Evolutionary conservation across 2,888 invertebrate species (phyloP).

Genomic region (Sarcophaga rosellei): DNA sequence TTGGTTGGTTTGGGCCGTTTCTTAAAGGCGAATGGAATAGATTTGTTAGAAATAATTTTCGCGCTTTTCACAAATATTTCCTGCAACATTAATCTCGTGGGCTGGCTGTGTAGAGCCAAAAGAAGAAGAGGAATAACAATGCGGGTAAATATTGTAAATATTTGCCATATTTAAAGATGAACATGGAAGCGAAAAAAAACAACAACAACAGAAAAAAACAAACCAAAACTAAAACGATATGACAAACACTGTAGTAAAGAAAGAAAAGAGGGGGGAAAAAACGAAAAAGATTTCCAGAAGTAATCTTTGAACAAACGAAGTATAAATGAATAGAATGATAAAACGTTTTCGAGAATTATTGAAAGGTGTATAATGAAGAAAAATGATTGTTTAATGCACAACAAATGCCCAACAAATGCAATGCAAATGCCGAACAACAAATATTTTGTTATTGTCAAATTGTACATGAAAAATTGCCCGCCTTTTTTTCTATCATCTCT

Average conservation of each 20-base stretch:
- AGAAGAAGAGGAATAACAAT: conserved; percentile 47
- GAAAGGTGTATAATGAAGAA: conserved; percentile 68
- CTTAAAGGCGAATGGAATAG: conserved; percentile 52
- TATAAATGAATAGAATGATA: conserved; percentile 60
- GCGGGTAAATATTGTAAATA: conserved; percentile 68
- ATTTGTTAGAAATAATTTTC: conserved; percentile 69
- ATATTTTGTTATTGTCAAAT: background rate
- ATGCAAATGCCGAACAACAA: conserved; percentile 30
- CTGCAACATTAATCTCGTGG: conserved; percentile 69
- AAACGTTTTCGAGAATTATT: conserved; percentile 62
- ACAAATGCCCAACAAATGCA: conserved; percentile 34
- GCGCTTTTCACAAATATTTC: conserved; percentile 69
- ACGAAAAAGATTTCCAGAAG: background rate
- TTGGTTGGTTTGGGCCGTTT: conserved; percentile 19
- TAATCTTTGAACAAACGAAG: background rate
- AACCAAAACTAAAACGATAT: background rate
- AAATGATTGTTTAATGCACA: conserved; percentile 60
- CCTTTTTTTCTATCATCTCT: background rate
- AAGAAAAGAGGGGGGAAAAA: background rate
- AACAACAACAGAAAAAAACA: background rate
- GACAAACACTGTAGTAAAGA: background rate
- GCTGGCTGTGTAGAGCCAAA: background rate
- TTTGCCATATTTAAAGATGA: conserved; percentile 64
- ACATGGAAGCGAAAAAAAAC: conserved; percentile 38
- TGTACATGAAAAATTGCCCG: background rate